These are phyloP conservation scores for Lamellibrachia columna DNA, from an alignment of 2,888 invertebrate genomes.

Conservation along the genomic window DNA sequence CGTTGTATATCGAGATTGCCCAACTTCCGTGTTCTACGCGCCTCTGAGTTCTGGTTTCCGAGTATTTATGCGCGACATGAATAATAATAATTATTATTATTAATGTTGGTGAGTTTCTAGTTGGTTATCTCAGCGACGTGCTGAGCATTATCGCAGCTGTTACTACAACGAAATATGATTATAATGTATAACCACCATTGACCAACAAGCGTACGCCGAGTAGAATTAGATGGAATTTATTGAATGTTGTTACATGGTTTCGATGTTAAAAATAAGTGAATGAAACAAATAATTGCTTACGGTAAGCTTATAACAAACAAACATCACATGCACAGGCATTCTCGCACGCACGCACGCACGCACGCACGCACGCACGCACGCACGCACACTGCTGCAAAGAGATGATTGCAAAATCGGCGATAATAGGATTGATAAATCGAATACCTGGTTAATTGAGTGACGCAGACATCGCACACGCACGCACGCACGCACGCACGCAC, in stretches of 20 bases:
- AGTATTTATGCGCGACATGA: too few species aligned
- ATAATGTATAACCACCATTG: not conserved
- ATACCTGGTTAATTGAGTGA: too few species aligned
- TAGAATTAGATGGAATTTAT: not conserved
- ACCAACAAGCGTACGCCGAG: not conserved
- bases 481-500: not conserved
- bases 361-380: not conserved
- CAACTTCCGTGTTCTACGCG: too few species aligned
- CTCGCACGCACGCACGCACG: not conserved
- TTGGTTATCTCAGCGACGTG: not conserved
- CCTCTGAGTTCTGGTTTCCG: too few species aligned
- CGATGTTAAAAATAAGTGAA: not conserved
- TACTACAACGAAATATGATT: not conserved
- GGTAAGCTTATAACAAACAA: not conserved
- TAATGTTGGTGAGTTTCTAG: not conserved
- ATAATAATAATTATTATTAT: too few species aligned
- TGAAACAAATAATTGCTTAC: not conserved
- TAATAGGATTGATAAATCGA: too few species aligned
- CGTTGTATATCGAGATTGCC: too few species aligned
- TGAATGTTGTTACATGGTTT: not conserved
- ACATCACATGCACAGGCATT: not conserved
- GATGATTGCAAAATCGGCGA: too few species aligned
- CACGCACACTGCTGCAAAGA: not conserved
- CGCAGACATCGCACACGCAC: not conserved
- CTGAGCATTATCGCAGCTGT: not conserved